These are phyloP conservation scores for Neodontobutis hainanensis DNA, from an alignment of 2,113 vertebrate species.

Conservation along the genomic window DNA sequence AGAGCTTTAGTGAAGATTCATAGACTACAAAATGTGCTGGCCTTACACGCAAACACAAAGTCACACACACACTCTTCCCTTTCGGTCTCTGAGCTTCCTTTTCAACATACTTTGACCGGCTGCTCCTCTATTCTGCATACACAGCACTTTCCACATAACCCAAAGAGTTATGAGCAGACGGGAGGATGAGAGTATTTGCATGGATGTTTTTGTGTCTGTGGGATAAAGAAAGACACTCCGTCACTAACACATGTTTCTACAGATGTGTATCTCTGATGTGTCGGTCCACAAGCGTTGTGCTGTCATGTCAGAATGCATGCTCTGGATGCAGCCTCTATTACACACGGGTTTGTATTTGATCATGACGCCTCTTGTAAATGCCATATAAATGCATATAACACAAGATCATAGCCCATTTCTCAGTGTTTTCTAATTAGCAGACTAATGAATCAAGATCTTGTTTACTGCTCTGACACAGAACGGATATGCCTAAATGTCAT, in stretches of 20 bases:
- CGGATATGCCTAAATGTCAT: conserved; percentile 51
- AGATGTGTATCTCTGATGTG: conserved; percentile 51
- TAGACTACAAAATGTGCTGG: conserved; percentile 60
- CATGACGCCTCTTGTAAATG: not conserved
- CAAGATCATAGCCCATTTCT: conserved; percentile 35
- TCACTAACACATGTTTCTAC: conserved; percentile 47
- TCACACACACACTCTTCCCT: conserved; percentile 21
- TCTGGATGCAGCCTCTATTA: not conserved
- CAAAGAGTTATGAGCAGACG: conserved; percentile 63
- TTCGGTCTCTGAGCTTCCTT: conserved; percentile 20
- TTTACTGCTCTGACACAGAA: conserved; percentile 38
- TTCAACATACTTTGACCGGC: conserved; percentile 54
- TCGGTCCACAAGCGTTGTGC: conserved; percentile 4
- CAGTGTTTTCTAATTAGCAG: conserved; percentile 60
- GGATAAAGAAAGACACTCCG: conserved; percentile 50
- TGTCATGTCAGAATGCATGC: conserved; percentile 21
- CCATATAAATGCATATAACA: conserved; percentile 31
- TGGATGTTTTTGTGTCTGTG: conserved; percentile 22
- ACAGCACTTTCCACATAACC: conserved; percentile 51
- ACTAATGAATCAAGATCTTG: conserved; percentile 53
- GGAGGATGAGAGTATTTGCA: conserved; percentile 11
- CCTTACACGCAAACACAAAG: conserved; percentile 35
- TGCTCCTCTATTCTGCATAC: conserved; percentile 62
- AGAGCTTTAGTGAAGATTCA: conserved; percentile 72
- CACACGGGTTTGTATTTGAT: conserved; percentile 16